phyloP scores from a whole-genome alignment of 2,113 vertebrate genomes.

The Pseudonaja textilis region DNA sequence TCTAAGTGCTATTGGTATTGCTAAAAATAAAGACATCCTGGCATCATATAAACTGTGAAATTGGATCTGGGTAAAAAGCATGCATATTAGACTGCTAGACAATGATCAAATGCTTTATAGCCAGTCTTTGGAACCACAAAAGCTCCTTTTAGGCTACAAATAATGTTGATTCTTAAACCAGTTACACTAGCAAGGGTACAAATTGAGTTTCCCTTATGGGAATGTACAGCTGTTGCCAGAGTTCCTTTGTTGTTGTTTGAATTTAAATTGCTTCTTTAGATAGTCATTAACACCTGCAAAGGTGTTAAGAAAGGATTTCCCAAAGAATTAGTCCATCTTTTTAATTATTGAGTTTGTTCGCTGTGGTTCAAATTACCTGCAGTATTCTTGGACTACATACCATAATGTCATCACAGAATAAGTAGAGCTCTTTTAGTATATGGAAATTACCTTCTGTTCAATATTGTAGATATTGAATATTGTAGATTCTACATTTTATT shows the following conservation, averaged over 20 bases:
- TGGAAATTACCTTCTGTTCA: background rate
- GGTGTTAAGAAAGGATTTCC: background rate
- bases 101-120: background rate
- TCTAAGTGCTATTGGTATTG: background rate
- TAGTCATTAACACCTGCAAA: background rate
- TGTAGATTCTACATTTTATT: background rate
- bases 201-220: background rate
- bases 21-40: background rate
- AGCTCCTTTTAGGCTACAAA: background rate
- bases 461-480: background rate
- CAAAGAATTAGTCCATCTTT: background rate
- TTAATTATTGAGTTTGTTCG: background rate
- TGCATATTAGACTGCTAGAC: background rate
- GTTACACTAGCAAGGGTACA: background rate
- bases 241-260: background rate
- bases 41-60: background rate
- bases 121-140: background rate
- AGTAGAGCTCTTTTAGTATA: constrained; percentile 1
- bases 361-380: background rate
- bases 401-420: background rate
- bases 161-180: background rate
- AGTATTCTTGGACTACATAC: background rate
- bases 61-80: background rate
- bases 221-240: background rate
- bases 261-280: background rate